Percentiles rank a stretch among this genome's conserved stretches.
phyloP scores from a whole-genome alignment of 2,888 invertebrate genomes.

The Eutolmus rufibarbis region DNA sequence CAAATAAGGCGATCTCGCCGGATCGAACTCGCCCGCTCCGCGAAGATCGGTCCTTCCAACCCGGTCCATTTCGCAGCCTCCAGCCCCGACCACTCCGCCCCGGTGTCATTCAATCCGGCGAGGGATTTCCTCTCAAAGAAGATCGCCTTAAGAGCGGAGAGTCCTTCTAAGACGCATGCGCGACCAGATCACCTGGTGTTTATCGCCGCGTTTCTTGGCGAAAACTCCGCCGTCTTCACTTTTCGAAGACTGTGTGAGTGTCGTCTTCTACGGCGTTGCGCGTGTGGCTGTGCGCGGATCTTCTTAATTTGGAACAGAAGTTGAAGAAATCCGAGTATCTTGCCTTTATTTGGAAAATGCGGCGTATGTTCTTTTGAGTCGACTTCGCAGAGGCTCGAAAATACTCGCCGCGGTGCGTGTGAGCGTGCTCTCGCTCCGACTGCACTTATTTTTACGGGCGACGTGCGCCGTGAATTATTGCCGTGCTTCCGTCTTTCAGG shows the following conservation, averaged over 20 bases:
- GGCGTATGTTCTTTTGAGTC: neutral
- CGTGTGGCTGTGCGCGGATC: constrained; percentile 55
- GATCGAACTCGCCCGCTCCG: neutral
- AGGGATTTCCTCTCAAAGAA: neutral
- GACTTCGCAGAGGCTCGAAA: neutral
- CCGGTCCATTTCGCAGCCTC: neutral
- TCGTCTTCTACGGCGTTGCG: neutral
- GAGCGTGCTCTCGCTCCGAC: neutral
- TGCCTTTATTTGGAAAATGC: constrained; percentile 70
- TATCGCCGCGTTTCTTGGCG: neutral
- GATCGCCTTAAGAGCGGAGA: constrained; percentile 4
- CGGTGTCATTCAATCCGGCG: constrained; percentile 14
- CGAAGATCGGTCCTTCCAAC: neutral
- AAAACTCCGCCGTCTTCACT: neutral
- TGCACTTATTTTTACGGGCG: neutral
- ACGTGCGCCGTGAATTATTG: neutral
- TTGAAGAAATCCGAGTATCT: constrained; percentile 72
- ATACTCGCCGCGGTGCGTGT: neutral
- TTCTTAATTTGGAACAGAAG: constrained; percentile 69
- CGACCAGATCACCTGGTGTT: constrained; percentile 7
- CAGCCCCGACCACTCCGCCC: neutral
- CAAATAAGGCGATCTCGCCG: constrained; percentile 21
- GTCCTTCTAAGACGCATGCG: constrained; percentile 5
- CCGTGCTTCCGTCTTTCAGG: neutral
- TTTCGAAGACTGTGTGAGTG: neutral